Base-by-base conservation (phyloP, 2,113 vertebrate species). In the Sakesphorus luctuosus region DNA sequence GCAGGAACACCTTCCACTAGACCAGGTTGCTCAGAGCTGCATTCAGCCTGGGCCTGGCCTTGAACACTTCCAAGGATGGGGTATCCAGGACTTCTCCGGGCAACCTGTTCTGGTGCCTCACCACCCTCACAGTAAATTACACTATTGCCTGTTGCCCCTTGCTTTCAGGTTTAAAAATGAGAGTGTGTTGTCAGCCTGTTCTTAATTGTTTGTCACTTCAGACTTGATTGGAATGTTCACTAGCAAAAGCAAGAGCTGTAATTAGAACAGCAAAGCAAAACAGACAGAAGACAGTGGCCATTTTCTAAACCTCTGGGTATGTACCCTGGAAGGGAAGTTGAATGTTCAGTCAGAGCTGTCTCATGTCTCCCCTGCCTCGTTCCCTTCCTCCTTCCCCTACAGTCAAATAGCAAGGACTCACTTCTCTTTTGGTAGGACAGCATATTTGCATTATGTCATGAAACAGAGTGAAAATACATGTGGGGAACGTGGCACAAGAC, bases 311-410 rank as follows among this genome's bases (percentile, higher is more conserved):
- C 40, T 71, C 52, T 78, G 36, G 9, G 20, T 82, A 25, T 59
- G 35, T 59, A 33, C 66, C 19, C 5, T 74, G 59, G 78, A 88
- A 90, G 46, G 69, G 29, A 83, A 84, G 36, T 28, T 73, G 33
- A 52, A 21, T 47, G 38, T 77, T 89, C 33, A 18, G 50, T 74
- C 55, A 66, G 50, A 63, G 33, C 18, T 25, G 23, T 14, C 2
- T 67, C 29, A 35, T 63, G 79, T 72, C 29, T 90, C 5, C 20
- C 6, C 49, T 71, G 11, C 29, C 8, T 18, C 46, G 7, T 26
- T 12, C 17, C 0, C 21, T 8, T 9, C 19, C 25, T 13, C 13
- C 6, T 36, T 1, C 10, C 4, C 25, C 5, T 3, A 17, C 2
- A 12, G 49, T 89, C 29, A 59, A 66, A 87, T 46, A 65, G 5